phyloP scores from a whole-genome alignment of 2,888 invertebrate genomes.

The Andrena marginata region DNA sequence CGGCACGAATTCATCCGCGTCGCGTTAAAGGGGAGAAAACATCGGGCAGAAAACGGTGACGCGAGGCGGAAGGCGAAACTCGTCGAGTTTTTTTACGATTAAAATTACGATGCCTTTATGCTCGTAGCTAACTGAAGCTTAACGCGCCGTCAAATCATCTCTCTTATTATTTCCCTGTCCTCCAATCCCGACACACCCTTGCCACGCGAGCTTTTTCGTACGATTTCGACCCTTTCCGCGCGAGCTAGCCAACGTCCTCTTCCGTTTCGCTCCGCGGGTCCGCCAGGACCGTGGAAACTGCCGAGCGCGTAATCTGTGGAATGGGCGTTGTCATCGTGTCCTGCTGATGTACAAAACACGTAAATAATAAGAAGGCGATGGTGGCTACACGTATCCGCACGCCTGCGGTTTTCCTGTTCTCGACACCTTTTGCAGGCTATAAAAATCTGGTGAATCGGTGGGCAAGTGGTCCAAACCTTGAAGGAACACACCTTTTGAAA shows the following conservation, averaged over 20 bases:
- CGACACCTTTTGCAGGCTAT: slow-evolving; percentile 56
- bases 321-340: slow-evolving; percentile 71
- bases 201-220: slow-evolving; percentile 18
- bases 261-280: slow-evolving; percentile 19
- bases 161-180: slow-evolving; percentile 49
- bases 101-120: slow-evolving; percentile 81
- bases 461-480: not conserved
- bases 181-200: slow-evolving; percentile 36
- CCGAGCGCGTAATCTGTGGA: slow-evolving; percentile 68
- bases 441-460: slow-evolving; percentile 45
- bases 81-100: slow-evolving; percentile 75
- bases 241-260: not conserved
- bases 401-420: slow-evolving; percentile 41
- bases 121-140: slow-evolving; percentile 80
- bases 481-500: not conserved
- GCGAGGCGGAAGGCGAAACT: slow-evolving; percentile 58
- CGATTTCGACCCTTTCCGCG: slow-evolving; percentile 52
- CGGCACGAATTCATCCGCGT: slow-evolving; percentile 75
- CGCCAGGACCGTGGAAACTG: slow-evolving; percentile 39
- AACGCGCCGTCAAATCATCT: slow-evolving; percentile 76
- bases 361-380: slow-evolving; percentile 62
- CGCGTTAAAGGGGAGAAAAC: slow-evolving; percentile 62
- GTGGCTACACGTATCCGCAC: slow-evolving; percentile 1
- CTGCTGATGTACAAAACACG: slow-evolving; percentile 65
- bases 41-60: not conserved